Evolutionary conservation across 2,888 invertebrate genomes (phyloP).

Genomic region (Meandrusa payeni): DNA sequence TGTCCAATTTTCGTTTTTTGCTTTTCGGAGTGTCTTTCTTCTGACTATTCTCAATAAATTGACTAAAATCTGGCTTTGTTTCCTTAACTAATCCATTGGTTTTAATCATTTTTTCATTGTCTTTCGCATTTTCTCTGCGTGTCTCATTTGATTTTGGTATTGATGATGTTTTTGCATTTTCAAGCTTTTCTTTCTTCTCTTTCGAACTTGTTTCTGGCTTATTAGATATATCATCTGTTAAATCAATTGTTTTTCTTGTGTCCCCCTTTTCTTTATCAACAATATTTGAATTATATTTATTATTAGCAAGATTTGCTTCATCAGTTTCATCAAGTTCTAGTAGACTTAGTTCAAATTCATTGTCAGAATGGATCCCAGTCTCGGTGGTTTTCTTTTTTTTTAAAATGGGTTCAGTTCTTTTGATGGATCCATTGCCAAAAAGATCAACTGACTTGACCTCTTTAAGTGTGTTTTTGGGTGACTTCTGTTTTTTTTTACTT

Average conservation of each 20-base stretch:
- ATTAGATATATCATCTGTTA: conserved; percentile 1
- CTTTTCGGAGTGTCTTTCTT: conserved; percentile 31
- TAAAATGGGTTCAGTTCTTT: conserved; percentile 74
- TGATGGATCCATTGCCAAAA: conserved; percentile 83
- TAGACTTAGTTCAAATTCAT: conserved; percentile 86
- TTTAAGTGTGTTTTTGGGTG: conserved; percentile 44
- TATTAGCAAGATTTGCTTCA: conserved; percentile 31
- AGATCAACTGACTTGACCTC: conserved; percentile 76
- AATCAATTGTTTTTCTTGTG: conserved; percentile 12
- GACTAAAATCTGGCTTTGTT: conserved; percentile 39
- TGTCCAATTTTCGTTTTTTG: conserved; percentile 45
- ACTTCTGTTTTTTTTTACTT: conserved; percentile 25
- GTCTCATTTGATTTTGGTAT: conserved; percentile 13
- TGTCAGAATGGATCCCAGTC: conserved; percentile 83
- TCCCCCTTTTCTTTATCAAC: conserved; percentile 23
- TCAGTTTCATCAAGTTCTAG: conserved; percentile 82
- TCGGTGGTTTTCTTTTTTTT: conserved; percentile 68
- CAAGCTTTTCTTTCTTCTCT: conserved; percentile 9
- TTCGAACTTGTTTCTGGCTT: conserved; percentile 1
- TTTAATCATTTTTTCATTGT: background rate
- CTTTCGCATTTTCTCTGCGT: background rate
- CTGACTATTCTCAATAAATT: conserved; percentile 45
- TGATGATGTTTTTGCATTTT: conserved; percentile 3
- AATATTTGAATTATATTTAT: background rate
- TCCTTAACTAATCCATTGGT: background rate